phyloP scores from a whole-genome alignment of 2,888 invertebrate species.

The Cyrtodaria siliqua region DNA sequence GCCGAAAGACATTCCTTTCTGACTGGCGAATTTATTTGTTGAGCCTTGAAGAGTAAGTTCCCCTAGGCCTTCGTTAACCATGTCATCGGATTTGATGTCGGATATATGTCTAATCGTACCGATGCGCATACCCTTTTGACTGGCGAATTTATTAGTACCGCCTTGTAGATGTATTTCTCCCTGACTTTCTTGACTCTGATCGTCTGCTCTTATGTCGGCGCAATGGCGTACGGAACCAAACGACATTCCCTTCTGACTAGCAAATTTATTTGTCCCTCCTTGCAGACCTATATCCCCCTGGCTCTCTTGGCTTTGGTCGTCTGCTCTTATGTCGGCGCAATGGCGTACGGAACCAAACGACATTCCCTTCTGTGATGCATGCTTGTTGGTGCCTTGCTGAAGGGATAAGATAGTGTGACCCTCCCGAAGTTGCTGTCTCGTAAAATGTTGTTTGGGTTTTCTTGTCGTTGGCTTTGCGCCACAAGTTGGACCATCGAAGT shows the following conservation, averaged over 20 bases:
- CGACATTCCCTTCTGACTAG: slow-evolving; percentile 81
- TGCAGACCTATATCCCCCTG: slow-evolving; percentile 73
- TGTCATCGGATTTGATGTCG: slow-evolving; percentile 67
- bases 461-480: slow-evolving; percentile 80
- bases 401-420: slow-evolving; percentile 78
- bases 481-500: slow-evolving; percentile 81
- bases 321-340: slow-evolving; percentile 82
- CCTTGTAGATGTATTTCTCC: slow-evolving; percentile 73
- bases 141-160: slow-evolving; percentile 79
- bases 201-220: slow-evolving; percentile 68
- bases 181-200: slow-evolving; percentile 60
- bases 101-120: slow-evolving; percentile 79
- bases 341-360: slow-evolving; percentile 82
- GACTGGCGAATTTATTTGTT: slow-evolving; percentile 82
- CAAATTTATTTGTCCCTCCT: slow-evolving; percentile 79
- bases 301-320: slow-evolving; percentile 71
- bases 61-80: slow-evolving; percentile 64
- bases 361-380: slow-evolving; percentile 83
- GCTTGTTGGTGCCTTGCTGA: slow-evolving; percentile 83
- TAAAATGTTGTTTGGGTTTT: slow-evolving; percentile 74
- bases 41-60: slow-evolving; percentile 82
- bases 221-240: slow-evolving; percentile 76
- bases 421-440: slow-evolving; percentile 78
- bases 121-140: slow-evolving; percentile 75
- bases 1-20: slow-evolving; percentile 83